Base-by-base conservation (phyloP, 2,797 vertebrate species). In the Sciaenops ocellatus region DNA sequence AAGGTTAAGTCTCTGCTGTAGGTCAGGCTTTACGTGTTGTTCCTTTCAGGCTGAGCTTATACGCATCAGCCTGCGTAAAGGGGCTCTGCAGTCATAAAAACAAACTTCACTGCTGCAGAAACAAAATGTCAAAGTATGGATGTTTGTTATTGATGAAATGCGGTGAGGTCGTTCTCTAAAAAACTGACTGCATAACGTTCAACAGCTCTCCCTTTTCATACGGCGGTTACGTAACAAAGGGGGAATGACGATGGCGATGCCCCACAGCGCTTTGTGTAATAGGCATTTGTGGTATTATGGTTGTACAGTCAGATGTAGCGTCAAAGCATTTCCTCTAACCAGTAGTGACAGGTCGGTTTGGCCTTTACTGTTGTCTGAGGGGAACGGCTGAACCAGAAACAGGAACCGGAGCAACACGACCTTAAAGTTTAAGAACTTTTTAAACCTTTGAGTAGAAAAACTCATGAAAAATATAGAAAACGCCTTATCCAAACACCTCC, bases 1-100 rank as follows among this genome's bases (percentile, higher is more conserved):
- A 59, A 50, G 79, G 72, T 82, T 30, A 60, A 69, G 68, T 80
- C 73, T 73, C 28, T 17, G 79, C 64, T 84, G 80, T 28, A 69
- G 79, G 73, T 84, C 80, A 64, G 78, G 22, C 55, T 68, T 55
- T 52, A 62, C 38, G 17, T 68, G 66, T 64, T 61, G 42, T 76
- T 52, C 55, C 60, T 69, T 20, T 68, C 64, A 55, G 13, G 15
- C 11, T n/a, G 66, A 50, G 69, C 69, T 84, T 70, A 30, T 42
- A 1, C 44, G 41, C 3, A 17, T 52, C 11, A 20, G 24, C 4
- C 11, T 51, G 17, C 15, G 16, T 38, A 17, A 62, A 55, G 48
- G 24, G 59, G 57, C 5, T 61, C 42, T 51, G 10, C 30, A 47
- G 42, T 7, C 20, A 69, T 56, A n/a, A 57, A 68, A 82, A 76